phyloP scores from a whole-genome alignment of 1,140 invertebrate species.

The Lanistes nyassanus region DNA sequence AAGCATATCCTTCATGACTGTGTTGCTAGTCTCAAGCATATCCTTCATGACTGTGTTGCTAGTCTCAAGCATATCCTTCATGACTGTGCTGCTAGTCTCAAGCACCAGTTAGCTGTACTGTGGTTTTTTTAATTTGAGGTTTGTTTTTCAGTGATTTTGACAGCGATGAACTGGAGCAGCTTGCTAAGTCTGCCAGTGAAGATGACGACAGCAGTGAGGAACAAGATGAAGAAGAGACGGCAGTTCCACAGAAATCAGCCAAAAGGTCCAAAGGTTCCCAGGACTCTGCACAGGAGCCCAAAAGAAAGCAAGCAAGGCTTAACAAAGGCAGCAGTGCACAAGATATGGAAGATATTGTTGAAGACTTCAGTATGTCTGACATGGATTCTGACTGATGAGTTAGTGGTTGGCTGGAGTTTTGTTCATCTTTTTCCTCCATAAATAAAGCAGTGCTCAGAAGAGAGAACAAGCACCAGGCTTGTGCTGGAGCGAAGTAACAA shows the following conservation, averaged over 20 bases:
- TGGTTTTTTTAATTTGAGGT: neutral
- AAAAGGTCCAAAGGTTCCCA: slow-evolving; percentile 24
- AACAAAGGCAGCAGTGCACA: slow-evolving; percentile 31
- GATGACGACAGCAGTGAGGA: slow-evolving; percentile 36
- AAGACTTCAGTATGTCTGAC: slow-evolving; percentile 53
- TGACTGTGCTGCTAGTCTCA: too few relatives aligned
- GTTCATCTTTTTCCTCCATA: too few relatives aligned
- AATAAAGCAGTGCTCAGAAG: too few relatives aligned
- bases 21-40: too few relatives aligned
- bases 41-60: too few relatives aligned
- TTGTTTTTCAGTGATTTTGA: slow-evolving; percentile 56
- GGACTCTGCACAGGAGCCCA: slow-evolving; percentile 11
- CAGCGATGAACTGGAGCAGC: slow-evolving; percentile 55
- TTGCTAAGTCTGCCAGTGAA: slow-evolving; percentile 50
- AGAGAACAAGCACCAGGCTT: too few relatives aligned
- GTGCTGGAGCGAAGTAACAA: too few relatives aligned
- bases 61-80: too few relatives aligned
- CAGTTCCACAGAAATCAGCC: slow-evolving; percentile 24
- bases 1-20: too few relatives aligned
- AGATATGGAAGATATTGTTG: slow-evolving; percentile 47
- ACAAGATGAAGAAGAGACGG: slow-evolving; percentile 31
- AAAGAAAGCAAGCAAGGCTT: slow-evolving; percentile 7
- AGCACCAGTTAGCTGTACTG: neutral
- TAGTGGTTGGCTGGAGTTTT: too few relatives aligned
- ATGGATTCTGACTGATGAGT: slow-evolving; percentile 4